Evolutionary conservation across 2,888 invertebrate species (phyloP), one percentile per base, ranked within the genome.

Genomic region (Drosophila falleni): DNA sequence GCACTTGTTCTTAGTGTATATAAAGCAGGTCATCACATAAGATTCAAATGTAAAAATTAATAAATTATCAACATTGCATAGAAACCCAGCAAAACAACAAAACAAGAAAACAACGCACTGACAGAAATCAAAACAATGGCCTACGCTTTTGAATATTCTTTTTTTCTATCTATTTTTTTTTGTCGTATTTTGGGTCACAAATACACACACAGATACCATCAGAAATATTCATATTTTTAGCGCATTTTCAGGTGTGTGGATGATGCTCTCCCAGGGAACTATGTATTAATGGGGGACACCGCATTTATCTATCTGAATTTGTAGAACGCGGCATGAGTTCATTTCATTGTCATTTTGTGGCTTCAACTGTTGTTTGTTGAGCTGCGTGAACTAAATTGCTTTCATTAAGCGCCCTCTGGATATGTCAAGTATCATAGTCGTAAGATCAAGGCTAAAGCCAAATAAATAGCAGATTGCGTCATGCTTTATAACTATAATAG

Each of bases 231-330:
- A 64, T 76, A 87, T 84, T 87, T 87, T 80, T 84, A 81, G 84
- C 78, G 50, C 63, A 47, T 53, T 61, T 80, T 84, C 81, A 84
- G 81, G 81, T 83, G 80, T 83, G 80, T 64, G 47, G 58, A 47
- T 26, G 59, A 61, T 64, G 75, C 71, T 72, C 73, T 80, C 71
- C 72, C 62, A 61, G 75, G 66, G 62, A 63, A 63, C 60, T 58
- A 10, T 64, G 33, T 58, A 10, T 64, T 41, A 39, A 41, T 51
- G 58, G 58, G 60, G 33, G 11, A 16, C 51, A 16, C 51, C 16
- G 39, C 31, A 33, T 33, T 35, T 19, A 50, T 50, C 33, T 35
- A 19, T 50, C 19, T 33, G 47, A 47, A 19, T 19, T 39, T 59
- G 26, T 56, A 56, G 61, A 55, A 41, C 74, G 31, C 67, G 59